Evolutionary conservation across 37 sponge, comb jelly and placozoan species (phyloP), one percentile per base, ranked within the genome.

Genomic region (Eunapius fragilis): DNA sequence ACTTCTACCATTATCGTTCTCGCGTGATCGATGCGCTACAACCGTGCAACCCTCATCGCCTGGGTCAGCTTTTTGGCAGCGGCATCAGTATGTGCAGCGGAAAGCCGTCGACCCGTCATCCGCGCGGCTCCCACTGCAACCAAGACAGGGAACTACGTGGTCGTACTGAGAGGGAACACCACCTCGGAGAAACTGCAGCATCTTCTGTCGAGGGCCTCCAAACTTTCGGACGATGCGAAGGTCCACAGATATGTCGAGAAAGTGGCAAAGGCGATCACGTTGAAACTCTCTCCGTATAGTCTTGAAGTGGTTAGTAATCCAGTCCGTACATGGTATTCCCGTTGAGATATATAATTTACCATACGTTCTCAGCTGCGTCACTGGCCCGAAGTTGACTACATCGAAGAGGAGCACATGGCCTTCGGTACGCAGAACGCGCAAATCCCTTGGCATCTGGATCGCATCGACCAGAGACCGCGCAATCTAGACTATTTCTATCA

Each of bases 401-500:
- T 87, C 33, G 87, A 87, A 45, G 80, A 80, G 30, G 87, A 87
- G n/a, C 22, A 26, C 37, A 33, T 80, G 31, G 80, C 74, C 68
- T 23, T 1, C 34, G 87, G 81, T 11, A 36, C 74, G 2, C 74
- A 70, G 80, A 69, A 26, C 32, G 47, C 30, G 24, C 23, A 35
- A 2, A 25, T 79, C 31, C 86, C 49, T 75, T 90, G 87, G 86
- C 67, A 90, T 31, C 68, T 90, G 31, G 91, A 90, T 47, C 80
- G 91, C 31, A 72, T 90, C 38, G 91, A 90, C 71, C 82, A 90
- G 35, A 78, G 49, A 24, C 6, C 30, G 32, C 32, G 13, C 2
- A 23, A 36, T 24, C 86, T 84, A 12, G 78, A 90, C 69, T 30
- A 75, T 30, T 28, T 28, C 31, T 90, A 82, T 68, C 22, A 71